Evolutionary conservation across 2,797 vertebrate species (phyloP).

Genomic region (Spheniscus humboldti): DNA sequence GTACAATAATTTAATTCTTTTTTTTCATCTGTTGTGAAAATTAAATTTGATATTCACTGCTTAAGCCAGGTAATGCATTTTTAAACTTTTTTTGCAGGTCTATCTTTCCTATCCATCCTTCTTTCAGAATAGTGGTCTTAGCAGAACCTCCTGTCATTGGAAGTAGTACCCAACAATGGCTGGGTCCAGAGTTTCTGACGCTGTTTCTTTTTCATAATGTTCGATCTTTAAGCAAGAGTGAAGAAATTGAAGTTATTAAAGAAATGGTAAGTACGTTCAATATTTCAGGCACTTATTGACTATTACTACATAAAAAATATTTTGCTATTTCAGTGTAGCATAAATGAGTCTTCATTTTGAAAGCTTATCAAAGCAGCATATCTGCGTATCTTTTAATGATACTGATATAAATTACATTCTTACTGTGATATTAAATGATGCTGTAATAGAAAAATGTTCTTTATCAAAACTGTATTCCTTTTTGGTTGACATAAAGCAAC

Average conservation of each 20-base stretch:
- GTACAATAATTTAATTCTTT: not conserved
- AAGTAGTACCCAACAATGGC: slow-evolving; percentile 86
- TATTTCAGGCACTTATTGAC: not conserved
- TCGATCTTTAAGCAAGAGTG: slow-evolving; percentile 79
- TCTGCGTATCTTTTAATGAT: not conserved
- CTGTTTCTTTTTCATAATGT: slow-evolving; percentile 93
- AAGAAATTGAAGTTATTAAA: slow-evolving; percentile 86
- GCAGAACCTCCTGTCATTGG: slow-evolving; percentile 89
- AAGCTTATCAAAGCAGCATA: not conserved
- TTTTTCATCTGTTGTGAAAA: not conserved
- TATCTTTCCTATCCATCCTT: slow-evolving; percentile 89
- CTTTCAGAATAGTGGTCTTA: slow-evolving; percentile 91
- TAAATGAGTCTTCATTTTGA: not conserved
- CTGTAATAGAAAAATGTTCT: not conserved
- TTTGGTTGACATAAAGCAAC: not conserved
- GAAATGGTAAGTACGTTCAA: slow-evolving; percentile 79
- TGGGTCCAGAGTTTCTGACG: slow-evolving; percentile 92
- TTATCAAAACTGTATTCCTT: not conserved
- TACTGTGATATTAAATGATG: not conserved
- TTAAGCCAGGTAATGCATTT: not conserved
- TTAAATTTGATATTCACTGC: not conserved
- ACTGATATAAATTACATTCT: not conserved
- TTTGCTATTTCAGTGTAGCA: not conserved
- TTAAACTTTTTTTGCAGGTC: slow-evolving; percentile 72
- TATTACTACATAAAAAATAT: not conserved